Base-by-base conservation (phyloP, 2,113 vertebrate genomes). In the Sceloporus undulatus region DNA sequence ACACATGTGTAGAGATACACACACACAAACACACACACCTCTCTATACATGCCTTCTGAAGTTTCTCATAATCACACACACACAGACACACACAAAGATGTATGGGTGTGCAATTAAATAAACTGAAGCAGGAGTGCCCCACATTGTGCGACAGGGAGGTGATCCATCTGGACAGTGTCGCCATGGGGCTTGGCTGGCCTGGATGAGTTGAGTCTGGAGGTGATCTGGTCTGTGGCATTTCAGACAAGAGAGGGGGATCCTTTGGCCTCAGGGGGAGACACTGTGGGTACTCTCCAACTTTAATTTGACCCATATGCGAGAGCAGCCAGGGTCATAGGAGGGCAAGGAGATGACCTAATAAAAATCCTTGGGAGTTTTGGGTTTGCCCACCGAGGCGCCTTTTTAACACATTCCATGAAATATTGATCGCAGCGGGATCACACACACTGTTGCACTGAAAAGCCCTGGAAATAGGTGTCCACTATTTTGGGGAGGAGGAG, bases 241-340 rank as follows among this genome's bases (percentile, higher is more conserved):
- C 23, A 27, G 48, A 42, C 18, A 71, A 25, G 59, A 13, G 79
- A 56, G 23, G 21, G 56, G 8, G 40, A 84, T 85, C 89, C 0
- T 90, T 92, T 88, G 82, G 89, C 80, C 89, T 14, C 40, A 75
- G 18, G 78, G 27, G 85, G 89, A 88, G 88, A 87, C 54, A 56
- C 73, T n/a, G 84, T 92, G 83, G 91, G 54, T 82, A 2, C 89
- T 92, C 85, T 93, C 59, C 94, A 95, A 94, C 97, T 97, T 97
- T 95, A 91, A 91, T 95, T 87, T 62, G 92, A 90, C 59, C 80
- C 85, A 84, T 25, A 14, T 75, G 85, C 91, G 87, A 52, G 92
- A 92, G 93, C 91, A 92, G 87, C 54, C 77, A 88, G 92, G 91
- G 75, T 90, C 1, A 27, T 59, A 68, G 85, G 88, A 87, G 90